These are phyloP conservation scores for Nyleta sp. DNA, from an alignment of 2,888 invertebrate genomes.

Conservation along the genomic window DNA sequence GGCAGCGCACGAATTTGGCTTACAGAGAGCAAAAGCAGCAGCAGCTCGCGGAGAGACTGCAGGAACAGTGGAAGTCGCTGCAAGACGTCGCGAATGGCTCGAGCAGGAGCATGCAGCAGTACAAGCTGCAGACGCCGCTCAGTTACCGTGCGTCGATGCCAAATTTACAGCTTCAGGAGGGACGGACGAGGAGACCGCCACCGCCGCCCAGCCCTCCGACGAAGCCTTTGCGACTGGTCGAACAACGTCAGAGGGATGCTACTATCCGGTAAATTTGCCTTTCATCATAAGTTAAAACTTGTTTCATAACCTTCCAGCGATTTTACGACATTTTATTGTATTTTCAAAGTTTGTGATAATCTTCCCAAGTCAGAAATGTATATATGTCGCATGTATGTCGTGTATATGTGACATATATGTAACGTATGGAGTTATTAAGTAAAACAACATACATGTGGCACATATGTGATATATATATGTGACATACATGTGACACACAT, in stretches of 20 bases:
- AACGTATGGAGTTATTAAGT: too few relatives aligned
- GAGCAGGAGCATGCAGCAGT: constrained; percentile 75
- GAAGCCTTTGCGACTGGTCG: constrained; percentile 83
- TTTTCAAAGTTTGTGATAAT: too few relatives aligned
- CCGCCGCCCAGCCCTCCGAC: constrained; percentile 84
- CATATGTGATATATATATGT: too few relatives aligned
- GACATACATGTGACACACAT: too few relatives aligned
- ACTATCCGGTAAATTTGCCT: constrained; percentile 78
- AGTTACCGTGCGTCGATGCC: constrained; percentile 85
- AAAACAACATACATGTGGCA: too few relatives aligned
- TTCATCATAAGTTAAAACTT: too few relatives aligned
- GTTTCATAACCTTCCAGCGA: too few relatives aligned
- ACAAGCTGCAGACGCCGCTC: constrained; percentile 82
- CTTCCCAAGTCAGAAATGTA: too few relatives aligned
- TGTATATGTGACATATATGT: too few relatives aligned
- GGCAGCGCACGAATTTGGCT: constrained; percentile 89
- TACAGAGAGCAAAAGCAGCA: constrained; percentile 83
- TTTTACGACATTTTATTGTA: too few relatives aligned
- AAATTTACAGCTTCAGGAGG: constrained; percentile 83
- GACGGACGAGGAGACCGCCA: constrained; percentile 79
- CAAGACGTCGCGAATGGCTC: constrained; percentile 84
- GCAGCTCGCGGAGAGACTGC: constrained; percentile 78
- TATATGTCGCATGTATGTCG: too few relatives aligned
- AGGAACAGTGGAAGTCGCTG: constrained; percentile 83
- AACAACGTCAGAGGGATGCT: constrained; percentile 78